A percentile compares a stretch with the other conserved stretches of the same genome.
Evolutionary conservation across 2,797 vertebrate species (phyloP).

Genomic region (Scleropages formosus): DNA sequence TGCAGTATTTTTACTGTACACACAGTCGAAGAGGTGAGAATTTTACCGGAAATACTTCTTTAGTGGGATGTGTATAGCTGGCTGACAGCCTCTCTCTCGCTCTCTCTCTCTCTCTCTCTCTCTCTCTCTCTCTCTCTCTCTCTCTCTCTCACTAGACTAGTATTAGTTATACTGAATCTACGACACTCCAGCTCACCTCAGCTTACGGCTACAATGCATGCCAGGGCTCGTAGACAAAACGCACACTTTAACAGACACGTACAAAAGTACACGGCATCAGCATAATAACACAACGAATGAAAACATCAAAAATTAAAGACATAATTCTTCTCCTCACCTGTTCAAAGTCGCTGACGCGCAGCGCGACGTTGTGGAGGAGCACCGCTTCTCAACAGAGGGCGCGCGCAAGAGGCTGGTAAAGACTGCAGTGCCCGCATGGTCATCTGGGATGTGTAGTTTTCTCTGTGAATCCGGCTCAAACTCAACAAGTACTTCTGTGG

Average conservation of each 20-base stretch:
- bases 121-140: no score
- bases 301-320: slow-evolving; percentile 9
- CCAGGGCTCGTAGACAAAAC: not conserved
- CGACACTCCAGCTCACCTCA: no score
- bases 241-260: not conserved
- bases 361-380: slow-evolving; percentile 38
- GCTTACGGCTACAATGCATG: slow-evolving; percentile 6
- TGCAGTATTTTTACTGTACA: no score
- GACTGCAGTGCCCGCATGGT: slow-evolving; percentile 51
- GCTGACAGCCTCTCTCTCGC: no score
- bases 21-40: no score
- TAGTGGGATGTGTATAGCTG: no score
- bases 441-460: slow-evolving; percentile 61
- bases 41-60: no score
- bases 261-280: not conserved
- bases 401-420: slow-evolving; percentile 53
- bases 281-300: slow-evolving; percentile 2
- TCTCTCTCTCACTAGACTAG: no score
- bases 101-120: no score
- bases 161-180: no score
- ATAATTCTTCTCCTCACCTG: slow-evolving; percentile 60
- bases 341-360: slow-evolving; percentile 38
- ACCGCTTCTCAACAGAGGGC: slow-evolving; percentile 59
- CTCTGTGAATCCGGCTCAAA: not conserved
- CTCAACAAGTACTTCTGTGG: not conserved